Evolutionary conservation across 2,888 invertebrate genomes (phyloP), one percentile per base, ranked within the genome.

Genomic region (Phyllotreta striolata): DNA sequence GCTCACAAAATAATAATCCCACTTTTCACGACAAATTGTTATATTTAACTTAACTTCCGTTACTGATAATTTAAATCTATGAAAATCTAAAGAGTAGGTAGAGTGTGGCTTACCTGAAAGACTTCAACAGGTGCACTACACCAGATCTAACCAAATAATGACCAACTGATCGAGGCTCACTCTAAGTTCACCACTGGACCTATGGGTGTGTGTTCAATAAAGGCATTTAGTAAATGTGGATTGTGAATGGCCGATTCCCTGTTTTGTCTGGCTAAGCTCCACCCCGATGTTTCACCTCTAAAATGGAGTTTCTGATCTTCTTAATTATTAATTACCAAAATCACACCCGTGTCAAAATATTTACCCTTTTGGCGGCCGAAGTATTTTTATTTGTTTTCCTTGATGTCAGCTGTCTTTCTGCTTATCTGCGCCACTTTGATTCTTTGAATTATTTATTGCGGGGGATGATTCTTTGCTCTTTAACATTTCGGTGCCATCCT

Each of bases 291-390:
- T 68, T 70, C 72, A 72, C 69, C 70, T 67, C 72, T 68, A 76
- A 78, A 78, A 78, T 76, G 77, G 78, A 73, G 77, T 70, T 66
- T 62, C 68, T 68, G 74, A 67, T 66, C 47, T 55, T 63, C 72
- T 77, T 74, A 74, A 77, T 74, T 74, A 76, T 77, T 77, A 75
- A 78, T 77, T 76, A 73, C 62, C 65, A 69, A 24, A 72, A 74
- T 75, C 75, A 70, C 72, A 73, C 73, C 71, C 70, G 63, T 69
- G 67, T 76, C 75, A 74, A 74, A 75, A 74, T 71, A 72, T 74
- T 72, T 72, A 72, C 72, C 72, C 69, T 71, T 71, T 64, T 61
- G 52, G 57, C 60, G 59, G 61, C 62, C 66, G 56, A 60, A 65
- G 57, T 58, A 60, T 69, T 68, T 72, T 70, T 69, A 60, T 70